Conservation (phyloP, 2,888 invertebrate species). For the Monopis laevigella region DNA sequence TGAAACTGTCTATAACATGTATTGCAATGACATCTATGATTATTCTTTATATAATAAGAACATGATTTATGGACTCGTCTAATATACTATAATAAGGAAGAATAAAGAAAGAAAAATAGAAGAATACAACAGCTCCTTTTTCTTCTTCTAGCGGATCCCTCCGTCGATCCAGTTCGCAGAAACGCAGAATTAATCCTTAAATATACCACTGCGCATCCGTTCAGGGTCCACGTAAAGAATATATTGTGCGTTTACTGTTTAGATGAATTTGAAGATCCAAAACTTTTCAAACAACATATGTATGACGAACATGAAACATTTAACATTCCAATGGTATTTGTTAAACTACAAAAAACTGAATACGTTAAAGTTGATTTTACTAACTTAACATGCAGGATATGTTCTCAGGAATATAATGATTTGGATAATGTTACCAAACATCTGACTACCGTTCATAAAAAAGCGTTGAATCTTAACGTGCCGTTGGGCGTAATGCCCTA, state of each 20-base stretch:
- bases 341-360: conserved; percentile 36
- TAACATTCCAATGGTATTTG: conserved; percentile 32
- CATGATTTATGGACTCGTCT: no score
- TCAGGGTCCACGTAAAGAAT: conserved; percentile 47
- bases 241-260: conserved; percentile 57
- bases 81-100: no score
- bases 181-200: conserved; percentile 54
- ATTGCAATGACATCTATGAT: no score
- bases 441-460: conserved; percentile 31
- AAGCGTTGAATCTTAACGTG: conserved; percentile 25
- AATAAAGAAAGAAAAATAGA: no score
- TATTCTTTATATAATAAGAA: no score
- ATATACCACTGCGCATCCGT: conserved; percentile 55
- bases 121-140: no score
- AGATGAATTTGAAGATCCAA: conserved; percentile 39
- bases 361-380: conserved; percentile 47
- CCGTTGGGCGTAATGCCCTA: conserved; percentile 47
- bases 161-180: conserved; percentile 30
- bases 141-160: conserved; percentile 46
- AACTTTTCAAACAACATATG: conserved; percentile 44
- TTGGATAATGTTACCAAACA: conserved; percentile 37
- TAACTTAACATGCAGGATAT: conserved; percentile 42
- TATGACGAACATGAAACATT: conserved; percentile 27
- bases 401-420: conserved; percentile 27
- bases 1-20: no score